These are phyloP conservation scores for Clarias platycephalus DNA, from an alignment of 2,797 vertebrate species.

Conservation along the genomic window DNA sequence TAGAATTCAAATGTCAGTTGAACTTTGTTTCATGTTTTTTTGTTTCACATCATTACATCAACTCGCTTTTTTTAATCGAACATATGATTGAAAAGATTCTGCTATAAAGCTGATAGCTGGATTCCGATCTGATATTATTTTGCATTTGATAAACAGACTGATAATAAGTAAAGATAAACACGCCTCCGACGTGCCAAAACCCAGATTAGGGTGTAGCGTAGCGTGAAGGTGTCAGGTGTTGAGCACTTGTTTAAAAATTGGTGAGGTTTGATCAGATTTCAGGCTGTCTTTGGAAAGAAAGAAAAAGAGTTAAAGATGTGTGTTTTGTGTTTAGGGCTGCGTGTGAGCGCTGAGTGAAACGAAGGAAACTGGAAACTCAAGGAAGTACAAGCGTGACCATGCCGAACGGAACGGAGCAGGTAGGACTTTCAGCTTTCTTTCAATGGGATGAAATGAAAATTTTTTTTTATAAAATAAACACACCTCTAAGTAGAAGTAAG, in stretches of 20 bases:
- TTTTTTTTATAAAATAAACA: too few species aligned
- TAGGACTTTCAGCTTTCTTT: background rate
- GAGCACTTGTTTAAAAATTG: background rate
- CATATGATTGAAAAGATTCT: background rate
- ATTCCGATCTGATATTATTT: too few species aligned
- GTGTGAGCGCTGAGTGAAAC: background rate
- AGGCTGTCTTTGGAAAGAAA: background rate
- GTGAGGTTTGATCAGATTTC: background rate
- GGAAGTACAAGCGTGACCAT: background rate
- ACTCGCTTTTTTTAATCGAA: too few species aligned
- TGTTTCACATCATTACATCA: too few species aligned
- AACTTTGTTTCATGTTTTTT: too few species aligned
- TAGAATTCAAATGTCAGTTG: too few species aligned
- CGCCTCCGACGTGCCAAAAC: too few species aligned
- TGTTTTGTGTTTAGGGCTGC: slow-evolving; percentile 2
- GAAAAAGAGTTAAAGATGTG: background rate
- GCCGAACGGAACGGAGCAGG: background rate
- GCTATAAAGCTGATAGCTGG: background rate
- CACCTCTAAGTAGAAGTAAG: background rate
- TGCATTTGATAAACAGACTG: too few species aligned
- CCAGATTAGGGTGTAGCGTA: too few species aligned
- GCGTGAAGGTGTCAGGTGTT: background rate
- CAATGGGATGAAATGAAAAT: background rate
- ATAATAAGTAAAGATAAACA: too few species aligned
- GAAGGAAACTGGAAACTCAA: background rate